A percentile compares a stretch with the other conserved stretches of the same genome.
phyloP scores from a whole-genome alignment of 1,140 invertebrate genomes.

The Eriosoma lanigerum region DNA sequence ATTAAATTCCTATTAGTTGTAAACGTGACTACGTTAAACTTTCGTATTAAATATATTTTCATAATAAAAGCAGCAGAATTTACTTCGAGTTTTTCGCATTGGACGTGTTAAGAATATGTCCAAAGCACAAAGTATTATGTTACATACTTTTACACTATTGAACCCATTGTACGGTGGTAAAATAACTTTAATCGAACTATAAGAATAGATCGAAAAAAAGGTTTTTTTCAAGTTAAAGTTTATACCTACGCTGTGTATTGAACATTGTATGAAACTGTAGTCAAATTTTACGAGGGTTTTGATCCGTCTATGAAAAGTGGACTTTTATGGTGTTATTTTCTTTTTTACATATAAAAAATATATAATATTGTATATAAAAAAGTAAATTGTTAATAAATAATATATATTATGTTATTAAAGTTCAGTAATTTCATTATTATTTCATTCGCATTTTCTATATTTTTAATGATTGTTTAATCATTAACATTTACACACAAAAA shows the following conservation, averaged over 20 bases:
- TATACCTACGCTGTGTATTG: not conserved
- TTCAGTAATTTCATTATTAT: too few species aligned
- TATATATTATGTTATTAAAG: too few species aligned
- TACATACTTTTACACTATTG: not conserved
- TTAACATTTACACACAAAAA: too few species aligned
- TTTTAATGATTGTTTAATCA: too few species aligned
- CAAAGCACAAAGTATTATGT: not conserved
- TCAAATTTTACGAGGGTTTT: not conserved
- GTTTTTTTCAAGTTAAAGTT: not conserved
- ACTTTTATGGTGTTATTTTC: not conserved
- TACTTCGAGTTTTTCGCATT: not conserved
- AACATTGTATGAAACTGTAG: not conserved
- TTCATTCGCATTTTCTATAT: too few species aligned
- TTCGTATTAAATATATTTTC: too few species aligned
- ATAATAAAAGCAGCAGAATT: too few species aligned
- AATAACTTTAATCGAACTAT: not conserved
- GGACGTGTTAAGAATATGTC: slow-evolving; percentile 4
- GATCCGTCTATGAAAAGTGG: not conserved
- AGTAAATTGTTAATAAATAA: too few species aligned
- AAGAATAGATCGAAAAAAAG: not conserved
- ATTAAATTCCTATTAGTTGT: too few species aligned
- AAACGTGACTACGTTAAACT: too few species aligned
- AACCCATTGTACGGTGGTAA: not conserved
- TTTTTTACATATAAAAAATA: too few species aligned
- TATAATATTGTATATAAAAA: too few species aligned